phyloP scores from a whole-genome alignment of 2,113 vertebrate species.

The Anthoscopus minutus region DNA sequence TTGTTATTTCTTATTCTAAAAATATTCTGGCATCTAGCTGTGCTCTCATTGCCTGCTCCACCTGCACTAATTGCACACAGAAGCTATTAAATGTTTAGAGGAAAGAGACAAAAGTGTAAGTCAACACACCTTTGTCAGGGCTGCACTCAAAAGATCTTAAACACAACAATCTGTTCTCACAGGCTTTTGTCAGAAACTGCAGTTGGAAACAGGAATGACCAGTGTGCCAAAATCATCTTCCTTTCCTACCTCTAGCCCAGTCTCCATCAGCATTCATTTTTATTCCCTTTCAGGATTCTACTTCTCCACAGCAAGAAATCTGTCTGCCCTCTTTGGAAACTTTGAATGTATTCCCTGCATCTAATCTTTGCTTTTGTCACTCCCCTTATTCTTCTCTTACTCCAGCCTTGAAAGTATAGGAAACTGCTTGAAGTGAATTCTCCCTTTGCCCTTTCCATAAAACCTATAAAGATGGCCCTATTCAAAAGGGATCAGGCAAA shows the following conservation, averaged over 20 bases:
- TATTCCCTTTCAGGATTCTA: background rate
- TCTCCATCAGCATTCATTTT: background rate
- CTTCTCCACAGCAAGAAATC: background rate
- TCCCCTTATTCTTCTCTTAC: background rate
- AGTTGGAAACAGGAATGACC: background rate
- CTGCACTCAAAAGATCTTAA: background rate
- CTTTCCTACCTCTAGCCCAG: background rate
- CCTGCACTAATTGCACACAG: background rate
- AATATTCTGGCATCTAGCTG: background rate
- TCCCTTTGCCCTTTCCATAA: background rate
- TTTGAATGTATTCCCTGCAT: rapidly evolving
- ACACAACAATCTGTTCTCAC: background rate
- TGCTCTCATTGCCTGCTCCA: background rate
- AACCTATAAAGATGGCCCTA: background rate
- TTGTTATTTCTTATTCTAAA: background rate
- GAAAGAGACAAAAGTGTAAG: background rate
- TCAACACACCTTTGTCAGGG: background rate
- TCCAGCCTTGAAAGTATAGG: background rate
- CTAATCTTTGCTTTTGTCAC: background rate
- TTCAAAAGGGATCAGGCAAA: background rate
- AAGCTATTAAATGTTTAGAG: background rate
- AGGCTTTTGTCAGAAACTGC: background rate
- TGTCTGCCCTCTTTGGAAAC: background rate
- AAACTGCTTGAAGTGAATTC: background rate
- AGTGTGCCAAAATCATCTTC: background rate